phyloP scores from a whole-genome alignment of 2,113 vertebrate species.

The Alligator sinensis region DNA sequence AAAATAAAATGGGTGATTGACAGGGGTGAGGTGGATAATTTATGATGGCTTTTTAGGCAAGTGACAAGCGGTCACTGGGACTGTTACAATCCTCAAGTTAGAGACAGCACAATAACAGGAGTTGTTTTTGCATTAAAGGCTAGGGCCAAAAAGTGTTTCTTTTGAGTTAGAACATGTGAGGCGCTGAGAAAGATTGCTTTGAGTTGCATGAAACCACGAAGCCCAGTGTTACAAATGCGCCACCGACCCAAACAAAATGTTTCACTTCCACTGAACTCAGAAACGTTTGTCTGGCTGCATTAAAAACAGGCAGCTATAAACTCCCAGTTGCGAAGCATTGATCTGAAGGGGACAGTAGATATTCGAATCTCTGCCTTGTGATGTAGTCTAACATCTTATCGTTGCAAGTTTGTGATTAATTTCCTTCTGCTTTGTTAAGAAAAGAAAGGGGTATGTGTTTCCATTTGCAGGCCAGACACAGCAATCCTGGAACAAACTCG shows the following conservation, averaged over 20 bases:
- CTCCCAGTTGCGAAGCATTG: background rate
- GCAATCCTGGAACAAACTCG: slow-evolving; percentile 5
- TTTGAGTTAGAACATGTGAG: background rate
- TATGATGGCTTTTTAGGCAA: background rate
- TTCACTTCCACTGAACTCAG: background rate
- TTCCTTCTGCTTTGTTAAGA: slow-evolving; percentile 6
- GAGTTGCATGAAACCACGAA: background rate
- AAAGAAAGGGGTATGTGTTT: background rate
- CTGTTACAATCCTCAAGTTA: background rate
- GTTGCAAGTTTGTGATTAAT: background rate
- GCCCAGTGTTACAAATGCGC: background rate
- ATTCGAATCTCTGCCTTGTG: background rate
- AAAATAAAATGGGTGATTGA: background rate
- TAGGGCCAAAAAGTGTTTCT: background rate
- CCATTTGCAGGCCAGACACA: background rate
- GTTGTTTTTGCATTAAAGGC: background rate
- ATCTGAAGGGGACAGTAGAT: background rate
- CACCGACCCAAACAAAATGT: background rate
- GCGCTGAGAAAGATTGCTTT: background rate
- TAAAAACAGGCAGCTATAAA: background rate
- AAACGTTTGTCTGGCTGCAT: background rate
- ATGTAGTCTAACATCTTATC: slow-evolving; percentile 32
- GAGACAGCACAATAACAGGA: fast-evolving
- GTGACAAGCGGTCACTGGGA: background rate
- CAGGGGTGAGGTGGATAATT: background rate